These are phyloP conservation scores for Amazona ochrocephala DNA, from an alignment of 2,797 vertebrate genomes.

Conservation along the genomic window DNA sequence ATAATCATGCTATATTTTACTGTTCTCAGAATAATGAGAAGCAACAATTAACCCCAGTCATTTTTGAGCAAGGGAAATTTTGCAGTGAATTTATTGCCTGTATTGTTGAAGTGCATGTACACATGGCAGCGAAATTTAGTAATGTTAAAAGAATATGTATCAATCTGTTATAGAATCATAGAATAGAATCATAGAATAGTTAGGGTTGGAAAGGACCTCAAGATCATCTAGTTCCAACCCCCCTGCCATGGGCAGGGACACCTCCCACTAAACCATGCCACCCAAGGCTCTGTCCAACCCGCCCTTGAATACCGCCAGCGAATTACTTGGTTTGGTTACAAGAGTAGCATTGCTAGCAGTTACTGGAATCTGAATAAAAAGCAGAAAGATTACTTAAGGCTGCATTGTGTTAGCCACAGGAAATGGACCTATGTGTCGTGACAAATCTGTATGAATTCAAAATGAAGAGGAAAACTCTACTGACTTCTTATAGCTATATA, in stretches of 20 bases:
- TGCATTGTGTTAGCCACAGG: background rate
- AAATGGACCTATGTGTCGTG: background rate
- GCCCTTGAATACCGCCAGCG: too few species aligned
- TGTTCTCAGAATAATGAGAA: background rate
- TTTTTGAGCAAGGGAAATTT: background rate
- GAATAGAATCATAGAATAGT: too few species aligned
- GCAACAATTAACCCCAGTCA: background rate
- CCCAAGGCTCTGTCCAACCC: too few species aligned
- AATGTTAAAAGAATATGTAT: background rate
- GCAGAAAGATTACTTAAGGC: background rate
- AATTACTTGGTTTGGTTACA: background rate
- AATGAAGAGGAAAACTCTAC: background rate
- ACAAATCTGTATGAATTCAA: background rate
- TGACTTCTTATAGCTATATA: background rate
- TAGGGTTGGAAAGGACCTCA: too few species aligned
- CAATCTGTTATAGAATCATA: background rate
- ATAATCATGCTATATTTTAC: background rate
- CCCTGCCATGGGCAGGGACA: too few species aligned
- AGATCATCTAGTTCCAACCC: too few species aligned
- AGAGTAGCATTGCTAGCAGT: background rate
- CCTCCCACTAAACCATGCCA: too few species aligned
- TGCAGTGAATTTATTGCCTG: background rate
- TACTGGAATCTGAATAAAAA: background rate
- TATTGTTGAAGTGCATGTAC: background rate
- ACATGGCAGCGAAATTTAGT: background rate